Conservation (phyloP, 2,888 invertebrate species). For the Brachypterus glaber region DNA sequence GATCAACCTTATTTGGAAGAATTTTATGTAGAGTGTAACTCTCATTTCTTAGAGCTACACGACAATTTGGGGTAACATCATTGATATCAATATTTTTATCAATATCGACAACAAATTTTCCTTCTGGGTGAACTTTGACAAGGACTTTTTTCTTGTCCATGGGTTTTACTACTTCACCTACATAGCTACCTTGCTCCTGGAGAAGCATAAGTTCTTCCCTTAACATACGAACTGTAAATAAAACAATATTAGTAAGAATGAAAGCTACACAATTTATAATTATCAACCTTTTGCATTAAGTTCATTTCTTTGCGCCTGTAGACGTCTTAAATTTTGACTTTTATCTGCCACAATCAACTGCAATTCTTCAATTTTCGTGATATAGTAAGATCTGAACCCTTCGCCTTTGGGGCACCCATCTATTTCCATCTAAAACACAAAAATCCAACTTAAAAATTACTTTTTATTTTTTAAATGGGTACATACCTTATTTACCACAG, state of each 20-base stretch:
- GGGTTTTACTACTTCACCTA: conserved; percentile 98
- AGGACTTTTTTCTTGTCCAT: conserved; percentile 99
- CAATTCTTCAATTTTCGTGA: conserved; percentile 95
- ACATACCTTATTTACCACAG: too few species aligned
- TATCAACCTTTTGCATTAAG: conserved; percentile 87
- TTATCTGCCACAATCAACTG: conserved; percentile 95
- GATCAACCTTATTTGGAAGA: conserved; percentile 98
- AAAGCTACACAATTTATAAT: conserved; percentile 2
- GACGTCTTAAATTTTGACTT: conserved; percentile 88
- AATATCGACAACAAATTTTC: conserved; percentile 98
- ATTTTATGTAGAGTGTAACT: conserved; percentile 98
- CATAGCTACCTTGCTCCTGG: conserved; percentile 97
- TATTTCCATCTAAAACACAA: conserved; percentile 65
- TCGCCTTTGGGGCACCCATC: conserved; percentile 65
- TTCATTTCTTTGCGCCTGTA: conserved; percentile 98
- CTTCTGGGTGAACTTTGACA: conserved; percentile 98
- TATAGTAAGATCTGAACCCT: conserved; percentile 92
- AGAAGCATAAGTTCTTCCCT: conserved; percentile 94
- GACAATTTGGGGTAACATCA: conserved; percentile 93
- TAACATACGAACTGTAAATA: conserved; percentile 77
- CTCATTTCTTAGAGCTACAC: conserved; percentile 96
- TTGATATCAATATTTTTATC: conserved; percentile 99
- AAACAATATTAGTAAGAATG: conserved; percentile 3
- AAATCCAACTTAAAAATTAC: too few species aligned
- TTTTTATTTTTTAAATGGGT: too few species aligned